Base-by-base conservation (phyloP, 2,888 invertebrate species). In the Patella pellucida region DNA sequence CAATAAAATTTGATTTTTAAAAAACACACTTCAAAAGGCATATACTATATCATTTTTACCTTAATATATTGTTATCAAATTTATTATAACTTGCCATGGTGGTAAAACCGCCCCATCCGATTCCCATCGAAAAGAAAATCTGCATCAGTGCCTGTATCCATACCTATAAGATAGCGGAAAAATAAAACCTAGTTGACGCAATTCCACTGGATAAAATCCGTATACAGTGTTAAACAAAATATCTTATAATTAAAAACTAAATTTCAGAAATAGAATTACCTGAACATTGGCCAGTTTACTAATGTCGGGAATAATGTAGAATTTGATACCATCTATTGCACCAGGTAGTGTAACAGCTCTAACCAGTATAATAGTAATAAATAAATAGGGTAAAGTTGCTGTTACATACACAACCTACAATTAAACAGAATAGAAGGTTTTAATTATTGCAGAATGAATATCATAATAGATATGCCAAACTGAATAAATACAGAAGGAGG, bases 311-410 rank as follows among this genome's bases (percentile, higher is more conserved):
- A 81, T 81, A 41, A 88, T 74, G 69, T 83, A 88, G 79, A 81
- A 87, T 23, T 75, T 74, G n/a, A 88, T 84, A n/a, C 88, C 87
- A 52, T 82, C 82, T 19, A 81, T 9, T 9, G 86, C 79, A 3
- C 86, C 88, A 5, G 84, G 85, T 50, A 86, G 77, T 27, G 84
- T 82, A 23, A 83, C 72, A 2, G 86, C 86, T 41, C 86, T 80
- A 52, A 87, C 78, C 51, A 88, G 76, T 68, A 88, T 83, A 9
- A 85, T 78, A 9, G 85, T 82, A 54, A 88, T 81, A 50, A 88
- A 78, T 5, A 87, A 75, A 77, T 86, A 88, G 2, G 88, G 88
- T n/a, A 84, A 54, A n/a, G 83, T 54, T 11, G 83, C 85, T n/a
- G 84, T 85, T 12, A 84, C 81, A 79, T 84, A 85, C 67, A 84